Evolutionary conservation across 2,888 invertebrate species (phyloP), one percentile per base, ranked within the genome.

Genomic region (Conchocele bisecta): DNA sequence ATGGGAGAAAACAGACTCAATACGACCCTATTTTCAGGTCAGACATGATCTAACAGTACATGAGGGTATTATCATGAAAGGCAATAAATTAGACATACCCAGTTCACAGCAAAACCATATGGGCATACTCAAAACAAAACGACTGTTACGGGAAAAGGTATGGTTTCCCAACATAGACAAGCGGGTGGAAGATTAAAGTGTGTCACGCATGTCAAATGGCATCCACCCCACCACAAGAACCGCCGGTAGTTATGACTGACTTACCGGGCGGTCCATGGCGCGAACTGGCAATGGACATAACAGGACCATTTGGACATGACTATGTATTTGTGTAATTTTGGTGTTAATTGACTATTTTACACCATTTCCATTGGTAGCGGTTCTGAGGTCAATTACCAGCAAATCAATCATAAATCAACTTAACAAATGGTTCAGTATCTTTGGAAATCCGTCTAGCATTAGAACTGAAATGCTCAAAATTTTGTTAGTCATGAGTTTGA

Each of bases 391-490:
- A 13, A 64, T 29, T n/a, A 31, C 60, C 4, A 42, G 56, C 15
- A 35, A 46, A 26, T n/a, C 51, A 15, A 53, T 67, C n/a, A 60
- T 60, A 13, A 29, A 29, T 17, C 42, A 35, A 13, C 56, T 66
- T 13, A 59, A 63, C 22, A 22, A 53, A 33, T 31, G 60, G n/a
- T 74, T 74, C 26, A 17, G 46, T 20, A 37, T 41, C 20, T 28
- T 53, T 29, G 70, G 74, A 2, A 28, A 50, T 5, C 60, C 54
- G 11, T 7, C 33, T 1, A 46, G 24, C 7, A 37, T 65, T 24
- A 64, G 57, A 29, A 71, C 39, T 13, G 74, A 74, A 74, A 73
- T 56, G 73, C 64, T 11, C 73, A 66, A 42, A 64, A 46, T 13
- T 64, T 73, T 39, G 56, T 57, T 13, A 50, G 58, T 15, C 20